phyloP scores from a whole-genome alignment of 2,888 invertebrate genomes.

The Penaeus monodon region DNA sequence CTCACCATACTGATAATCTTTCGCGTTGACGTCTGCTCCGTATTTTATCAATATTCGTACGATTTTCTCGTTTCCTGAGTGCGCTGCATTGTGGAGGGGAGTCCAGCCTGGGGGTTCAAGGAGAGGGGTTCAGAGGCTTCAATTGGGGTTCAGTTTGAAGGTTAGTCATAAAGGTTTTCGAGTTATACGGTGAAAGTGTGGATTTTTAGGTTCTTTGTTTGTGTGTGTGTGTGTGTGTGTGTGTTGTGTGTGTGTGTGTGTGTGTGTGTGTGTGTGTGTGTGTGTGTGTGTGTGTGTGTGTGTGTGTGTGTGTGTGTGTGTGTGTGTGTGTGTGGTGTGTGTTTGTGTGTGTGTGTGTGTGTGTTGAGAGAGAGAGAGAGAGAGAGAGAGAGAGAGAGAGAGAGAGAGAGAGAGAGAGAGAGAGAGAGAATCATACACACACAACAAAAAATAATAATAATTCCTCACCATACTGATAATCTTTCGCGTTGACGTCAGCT shows the following conservation, averaged over 20 bases:
- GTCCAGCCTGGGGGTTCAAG: slow-evolving; percentile 16
- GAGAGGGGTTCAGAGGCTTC: too few relatives aligned
- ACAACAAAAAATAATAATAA: not conserved
- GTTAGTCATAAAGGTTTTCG: too few relatives aligned
- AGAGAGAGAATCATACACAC: not conserved
- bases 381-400: not conserved
- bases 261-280: too few relatives aligned
- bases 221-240: too few relatives aligned
- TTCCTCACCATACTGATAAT: not conserved
- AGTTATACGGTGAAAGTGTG: too few relatives aligned
- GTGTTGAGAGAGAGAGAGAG: slow-evolving; percentile 4
- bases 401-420: not conserved
- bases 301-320: too few relatives aligned
- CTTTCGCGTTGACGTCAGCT: not conserved
- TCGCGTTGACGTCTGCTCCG: not conserved
- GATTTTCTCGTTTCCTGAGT: not conserved
- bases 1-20: slow-evolving; percentile 1
- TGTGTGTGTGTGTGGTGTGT: too few relatives aligned
- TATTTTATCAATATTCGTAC: not conserved
- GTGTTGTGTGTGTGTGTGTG: too few relatives aligned
- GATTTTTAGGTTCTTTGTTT: too few relatives aligned
- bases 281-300: too few relatives aligned
- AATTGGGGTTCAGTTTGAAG: too few relatives aligned
- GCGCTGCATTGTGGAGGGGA: slow-evolving; percentile 18
- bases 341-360: too few relatives aligned